Conservation (phyloP, 2,113 vertebrate genomes). For the Austrofundulus limnaeus region DNA sequence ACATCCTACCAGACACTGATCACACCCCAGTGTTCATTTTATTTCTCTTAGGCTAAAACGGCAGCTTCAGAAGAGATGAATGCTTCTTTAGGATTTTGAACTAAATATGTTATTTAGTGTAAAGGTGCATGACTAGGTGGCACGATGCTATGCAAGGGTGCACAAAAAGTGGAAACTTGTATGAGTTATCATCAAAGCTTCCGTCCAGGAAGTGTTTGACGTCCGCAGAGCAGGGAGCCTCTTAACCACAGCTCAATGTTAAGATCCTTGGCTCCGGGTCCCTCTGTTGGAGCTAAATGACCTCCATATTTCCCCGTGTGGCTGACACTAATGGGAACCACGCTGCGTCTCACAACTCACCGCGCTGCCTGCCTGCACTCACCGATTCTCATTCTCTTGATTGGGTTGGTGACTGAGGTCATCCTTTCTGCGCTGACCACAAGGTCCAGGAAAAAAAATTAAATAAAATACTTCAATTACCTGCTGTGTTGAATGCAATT, state of each 20-base stretch:
- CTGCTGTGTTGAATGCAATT: slow-evolving; percentile 75
- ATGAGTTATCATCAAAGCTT: slow-evolving; percentile 25
- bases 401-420: slow-evolving; percentile 57
- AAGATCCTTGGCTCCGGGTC: slow-evolving; percentile 22
- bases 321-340: slow-evolving; percentile 72
- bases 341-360: slow-evolving; percentile 53
- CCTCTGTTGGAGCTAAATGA: slow-evolving; percentile 58
- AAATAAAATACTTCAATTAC: slow-evolving; percentile 72
- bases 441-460: slow-evolving; percentile 64
- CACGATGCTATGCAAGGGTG: background rate
- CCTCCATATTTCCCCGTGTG: slow-evolving; percentile 63
- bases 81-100: slow-evolving; percentile 1
- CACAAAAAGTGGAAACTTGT: background rate
- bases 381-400: slow-evolving; percentile 55
- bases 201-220: slow-evolving; percentile 8
- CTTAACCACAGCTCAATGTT: slow-evolving; percentile 54
- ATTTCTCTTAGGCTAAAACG: slow-evolving; percentile 12
- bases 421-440: slow-evolving; percentile 60
- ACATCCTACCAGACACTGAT: slow-evolving; percentile 34
- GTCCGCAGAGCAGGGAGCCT: slow-evolving; percentile 35
- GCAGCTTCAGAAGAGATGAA: slow-evolving; percentile 1
- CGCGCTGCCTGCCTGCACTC: slow-evolving; percentile 20
- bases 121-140: background rate
- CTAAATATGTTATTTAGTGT: background rate
- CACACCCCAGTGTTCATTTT: slow-evolving; percentile 18